phyloP scores from a whole-genome alignment of 2,113 vertebrate genomes.

The Lichenostomus cassidix region DNA sequence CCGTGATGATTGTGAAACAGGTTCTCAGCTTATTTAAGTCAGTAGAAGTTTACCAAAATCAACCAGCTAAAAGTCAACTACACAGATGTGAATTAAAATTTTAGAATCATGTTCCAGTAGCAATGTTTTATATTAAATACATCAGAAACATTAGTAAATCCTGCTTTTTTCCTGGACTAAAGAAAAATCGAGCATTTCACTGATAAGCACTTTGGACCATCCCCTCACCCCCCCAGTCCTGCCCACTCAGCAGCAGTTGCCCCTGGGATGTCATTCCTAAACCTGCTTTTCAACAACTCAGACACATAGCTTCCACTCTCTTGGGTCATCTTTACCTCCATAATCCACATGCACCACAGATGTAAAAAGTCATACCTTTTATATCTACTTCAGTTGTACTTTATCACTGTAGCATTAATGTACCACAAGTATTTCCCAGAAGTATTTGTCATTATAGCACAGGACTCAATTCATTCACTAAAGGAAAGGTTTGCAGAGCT shows the following conservation, averaged over 20 bases:
- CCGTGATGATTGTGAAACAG: neutral
- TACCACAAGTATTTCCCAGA: neutral
- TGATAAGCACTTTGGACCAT: neutral
- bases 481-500: slow-evolving; percentile 36
- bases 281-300: neutral
- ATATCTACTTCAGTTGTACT: neutral
- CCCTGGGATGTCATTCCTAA: neutral
- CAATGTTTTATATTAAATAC: neutral
- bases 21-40: neutral
- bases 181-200: neutral
- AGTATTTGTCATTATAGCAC: slow-evolving; percentile 24
- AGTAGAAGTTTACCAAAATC: neutral
- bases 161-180: neutral
- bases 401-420: neutral
- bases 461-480: slow-evolving; percentile 39
- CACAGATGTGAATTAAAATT: neutral
- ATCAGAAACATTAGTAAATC: neutral
- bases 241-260: neutral
- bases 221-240: accelerated
- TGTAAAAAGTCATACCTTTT: neutral
- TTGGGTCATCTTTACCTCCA: neutral
- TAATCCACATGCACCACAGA: neutral
- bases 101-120: neutral
- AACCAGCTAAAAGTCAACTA: neutral
- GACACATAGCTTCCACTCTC: neutral